Evolutionary conservation across 2,888 invertebrate species (phyloP), one percentile per base, ranked within the genome.

Genomic region (Incurvaria masculella): DNA sequence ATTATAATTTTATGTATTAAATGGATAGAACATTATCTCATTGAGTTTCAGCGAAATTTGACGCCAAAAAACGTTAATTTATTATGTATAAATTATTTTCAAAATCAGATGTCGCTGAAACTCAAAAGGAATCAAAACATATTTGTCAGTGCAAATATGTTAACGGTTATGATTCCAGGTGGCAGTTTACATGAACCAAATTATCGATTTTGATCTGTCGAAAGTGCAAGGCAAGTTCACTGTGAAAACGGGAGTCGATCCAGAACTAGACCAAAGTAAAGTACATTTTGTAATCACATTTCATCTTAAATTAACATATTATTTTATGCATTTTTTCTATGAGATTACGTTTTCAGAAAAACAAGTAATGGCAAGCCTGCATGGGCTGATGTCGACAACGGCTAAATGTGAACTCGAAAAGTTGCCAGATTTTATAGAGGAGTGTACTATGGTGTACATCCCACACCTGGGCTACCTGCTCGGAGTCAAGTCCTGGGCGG

Each of bases 381-480:
- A 88, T 39, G 82, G 85, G 43, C 73, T 89, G 44, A 83, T 94
- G 76, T 86, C 86, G 1, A 81, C 83, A 48, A 85, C 89, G 18
- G 91, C 89, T 0, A 73, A 81, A 52, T 80, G 85, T 53, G 91
- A 93, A 56, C 69, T 90, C 53, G 71, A 81, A 39, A 79, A 84
- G 21, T 73, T 91, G 26, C 87, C 88, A 1, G 67, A 80, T 2
- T 85, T 83, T 63, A 80, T 93, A 33, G 69, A 80, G 21, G 82
- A 83, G 56, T 89, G 88, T 59, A 80, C 81, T 16, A 83, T 89
- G 68, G 65, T 86, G 46, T 88, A 87, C 63, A 78, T 89, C 61
- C 88, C 89, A 1, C 87, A 89, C 65, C 79, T 90, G 52, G 91
- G 94, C 0, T 92, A 91, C 68, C 69, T 94, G 52, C 72, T 94